Percentiles rank a stretch among this genome's conserved stretches.
These are phyloP conservation scores for Centruroides vittatus DNA, from an alignment of 1,140 invertebrate species.

Conservation along the genomic window DNA sequence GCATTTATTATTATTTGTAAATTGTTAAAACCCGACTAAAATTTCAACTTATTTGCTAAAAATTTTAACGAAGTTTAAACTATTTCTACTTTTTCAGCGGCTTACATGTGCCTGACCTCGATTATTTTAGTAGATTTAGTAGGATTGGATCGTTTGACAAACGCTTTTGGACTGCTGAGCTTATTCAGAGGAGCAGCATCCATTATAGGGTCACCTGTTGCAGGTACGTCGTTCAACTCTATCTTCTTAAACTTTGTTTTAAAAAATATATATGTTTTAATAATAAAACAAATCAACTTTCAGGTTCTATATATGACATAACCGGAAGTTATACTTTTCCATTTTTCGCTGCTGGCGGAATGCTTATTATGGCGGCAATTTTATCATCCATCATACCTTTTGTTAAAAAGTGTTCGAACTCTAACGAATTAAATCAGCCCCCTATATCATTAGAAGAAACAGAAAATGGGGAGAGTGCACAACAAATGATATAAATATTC, in stretches of 20 bases:
- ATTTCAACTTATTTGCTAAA: not conserved
- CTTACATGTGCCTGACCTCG: slow-evolving; percentile 93
- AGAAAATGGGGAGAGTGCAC: too few relatives aligned
- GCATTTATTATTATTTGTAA: too few relatives aligned
- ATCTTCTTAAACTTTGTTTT: not conserved
- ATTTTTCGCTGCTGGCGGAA: slow-evolving; percentile 78
- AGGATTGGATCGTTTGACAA: slow-evolving; percentile 87
- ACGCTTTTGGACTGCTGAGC: slow-evolving; percentile 89
- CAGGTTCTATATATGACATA: slow-evolving; percentile 73
- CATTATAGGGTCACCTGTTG: slow-evolving; percentile 52
- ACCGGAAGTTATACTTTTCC: slow-evolving; percentile 71
- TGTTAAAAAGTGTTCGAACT: not conserved
- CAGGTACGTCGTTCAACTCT: slow-evolving; percentile 32
- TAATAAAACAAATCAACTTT: slow-evolving; percentile 21
- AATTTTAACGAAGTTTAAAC: not conserved
- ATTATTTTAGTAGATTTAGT: slow-evolving; percentile 93
- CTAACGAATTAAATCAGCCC: too few relatives aligned
- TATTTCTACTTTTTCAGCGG: slow-evolving; percentile 48
- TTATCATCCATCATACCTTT: slow-evolving; percentile 12
- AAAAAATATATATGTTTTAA: not conserved
- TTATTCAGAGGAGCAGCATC: slow-evolving; percentile 85
- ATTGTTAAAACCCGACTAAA: too few relatives aligned
- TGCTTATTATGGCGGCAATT: slow-evolving; percentile 65
- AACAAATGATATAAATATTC: too few relatives aligned
- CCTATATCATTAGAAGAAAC: too few relatives aligned